A percentile compares a stretch with the other conserved stretches of the same genome.
phyloP scores from a whole-genome alignment of 2,113 vertebrate species.

The Centropus unirufus region DNA sequence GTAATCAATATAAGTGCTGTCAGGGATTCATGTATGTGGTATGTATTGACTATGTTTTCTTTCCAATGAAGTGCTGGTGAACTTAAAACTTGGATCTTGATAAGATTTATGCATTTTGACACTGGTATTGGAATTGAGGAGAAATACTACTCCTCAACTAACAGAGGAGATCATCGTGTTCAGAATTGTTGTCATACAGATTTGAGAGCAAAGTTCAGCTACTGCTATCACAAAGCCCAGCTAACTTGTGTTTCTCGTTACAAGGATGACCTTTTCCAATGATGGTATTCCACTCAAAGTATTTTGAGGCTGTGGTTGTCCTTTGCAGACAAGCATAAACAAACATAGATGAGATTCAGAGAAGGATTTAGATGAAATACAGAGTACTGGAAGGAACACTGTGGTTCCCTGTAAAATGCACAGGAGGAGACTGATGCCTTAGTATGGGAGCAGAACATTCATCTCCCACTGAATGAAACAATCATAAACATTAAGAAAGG shows the following conservation, averaged over 20 bases:
- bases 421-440: neutral
- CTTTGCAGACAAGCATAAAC: neutral
- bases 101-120: neutral
- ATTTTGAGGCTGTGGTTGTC: neutral
- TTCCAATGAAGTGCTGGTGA: neutral
- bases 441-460: neutral
- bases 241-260: neutral
- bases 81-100: neutral
- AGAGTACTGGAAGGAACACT: neutral
- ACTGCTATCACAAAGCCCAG: neutral
- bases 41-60: neutral
- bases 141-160: neutral
- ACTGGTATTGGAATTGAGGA: neutral
- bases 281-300: neutral
- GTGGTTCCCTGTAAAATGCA: neutral
- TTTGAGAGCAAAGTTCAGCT: neutral
- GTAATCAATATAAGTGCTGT: neutral
- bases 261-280: neutral
- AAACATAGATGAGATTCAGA: neutral
- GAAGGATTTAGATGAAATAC: neutral
- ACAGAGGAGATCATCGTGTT: neutral
- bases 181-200: neutral
- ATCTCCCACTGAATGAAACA: accelerated
- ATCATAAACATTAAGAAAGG: neutral
- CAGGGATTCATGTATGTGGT: neutral